Conservation (phyloP, 2,888 invertebrate genomes). For the Coenonympha glycerion region DNA sequence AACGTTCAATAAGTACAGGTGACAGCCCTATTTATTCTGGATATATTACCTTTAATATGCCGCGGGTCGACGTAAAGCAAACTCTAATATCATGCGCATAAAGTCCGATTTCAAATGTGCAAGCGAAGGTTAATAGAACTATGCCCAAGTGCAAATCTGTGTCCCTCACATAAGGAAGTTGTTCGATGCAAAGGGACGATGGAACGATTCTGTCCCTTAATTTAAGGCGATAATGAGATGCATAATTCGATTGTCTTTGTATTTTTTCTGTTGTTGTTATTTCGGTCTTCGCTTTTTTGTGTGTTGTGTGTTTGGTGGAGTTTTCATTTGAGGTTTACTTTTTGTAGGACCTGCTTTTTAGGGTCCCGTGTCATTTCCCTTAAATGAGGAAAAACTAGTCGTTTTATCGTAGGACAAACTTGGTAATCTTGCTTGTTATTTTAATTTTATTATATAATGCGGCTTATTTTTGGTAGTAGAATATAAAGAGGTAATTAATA, state of each 20-base stretch:
- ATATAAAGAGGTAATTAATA: too few relatives aligned
- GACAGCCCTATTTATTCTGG: background rate
- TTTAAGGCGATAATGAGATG: conserved; percentile 70
- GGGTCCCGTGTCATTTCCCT: too few relatives aligned
- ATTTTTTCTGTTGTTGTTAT: conserved; percentile 27
- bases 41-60: conserved; percentile 1
- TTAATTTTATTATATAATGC: too few relatives aligned
- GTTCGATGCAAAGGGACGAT: conserved; percentile 69
- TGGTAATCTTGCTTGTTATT: too few relatives aligned
- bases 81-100: conserved; percentile 27
- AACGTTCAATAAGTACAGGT: background rate
- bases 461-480: too few relatives aligned
- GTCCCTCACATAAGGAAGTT: conserved; percentile 62
- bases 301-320: background rate
- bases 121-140: conserved; percentile 33
- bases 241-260: conserved; percentile 58
- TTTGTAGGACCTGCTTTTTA: background rate
- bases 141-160: conserved; percentile 36
- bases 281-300: background rate
- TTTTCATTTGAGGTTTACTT: background rate
- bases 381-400: too few relatives aligned
- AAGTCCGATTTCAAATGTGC: conserved; percentile 24
- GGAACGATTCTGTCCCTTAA: conserved; percentile 66
- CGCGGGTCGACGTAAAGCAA: conserved; percentile 21
- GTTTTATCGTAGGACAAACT: too few relatives aligned